phyloP scores from a whole-genome alignment of 1,140 invertebrate genomes.

The Zaprionus inermis region DNA sequence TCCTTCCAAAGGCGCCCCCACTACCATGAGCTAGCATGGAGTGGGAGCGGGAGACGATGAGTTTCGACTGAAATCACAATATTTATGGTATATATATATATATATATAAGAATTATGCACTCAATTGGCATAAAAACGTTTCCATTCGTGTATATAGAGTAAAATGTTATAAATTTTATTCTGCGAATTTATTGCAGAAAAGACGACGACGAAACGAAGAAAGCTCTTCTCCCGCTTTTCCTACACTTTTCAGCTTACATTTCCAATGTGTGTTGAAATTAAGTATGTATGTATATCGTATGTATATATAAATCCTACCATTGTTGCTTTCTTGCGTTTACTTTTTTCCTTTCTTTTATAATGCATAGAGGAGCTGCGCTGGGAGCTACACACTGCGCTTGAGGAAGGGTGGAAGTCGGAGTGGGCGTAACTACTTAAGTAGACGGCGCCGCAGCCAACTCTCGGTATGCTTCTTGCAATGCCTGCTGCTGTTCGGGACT shows the following conservation, averaged over 20 bases:
- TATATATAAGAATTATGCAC: constrained; percentile 23
- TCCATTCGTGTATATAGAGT: constrained; percentile 4
- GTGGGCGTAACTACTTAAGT: constrained; percentile 37
- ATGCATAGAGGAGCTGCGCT: constrained; percentile 18
- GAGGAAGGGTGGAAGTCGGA: background rate
- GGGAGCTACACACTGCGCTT: constrained; percentile 13
- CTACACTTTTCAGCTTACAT: constrained; percentile 27
- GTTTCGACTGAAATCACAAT: constrained; percentile 78
- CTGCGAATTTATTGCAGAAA: background rate
- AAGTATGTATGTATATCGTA: constrained; percentile 11
- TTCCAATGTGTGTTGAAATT: constrained; percentile 23
- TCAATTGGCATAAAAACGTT: constrained; percentile 1
- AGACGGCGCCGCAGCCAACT: constrained; percentile 55
- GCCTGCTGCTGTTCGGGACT: constrained; percentile 92
- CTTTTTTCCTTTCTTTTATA: background rate
- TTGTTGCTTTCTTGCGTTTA: constrained; percentile 9
- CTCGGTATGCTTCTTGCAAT: constrained; percentile 88
- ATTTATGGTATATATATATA: constrained; percentile 54
- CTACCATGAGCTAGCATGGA: background rate
- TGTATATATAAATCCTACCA: constrained; percentile 36
- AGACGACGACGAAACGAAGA: constrained; percentile 12
- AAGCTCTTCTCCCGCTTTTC: constrained; percentile 20
- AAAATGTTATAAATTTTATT: constrained; percentile 13
- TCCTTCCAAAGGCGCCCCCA: constrained; percentile 44
- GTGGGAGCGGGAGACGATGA: constrained; percentile 61